Evolutionary conservation across 2,888 invertebrate species (phyloP), one percentile per base, ranked within the genome.

Genomic region (Eupithecia insigniata): DNA sequence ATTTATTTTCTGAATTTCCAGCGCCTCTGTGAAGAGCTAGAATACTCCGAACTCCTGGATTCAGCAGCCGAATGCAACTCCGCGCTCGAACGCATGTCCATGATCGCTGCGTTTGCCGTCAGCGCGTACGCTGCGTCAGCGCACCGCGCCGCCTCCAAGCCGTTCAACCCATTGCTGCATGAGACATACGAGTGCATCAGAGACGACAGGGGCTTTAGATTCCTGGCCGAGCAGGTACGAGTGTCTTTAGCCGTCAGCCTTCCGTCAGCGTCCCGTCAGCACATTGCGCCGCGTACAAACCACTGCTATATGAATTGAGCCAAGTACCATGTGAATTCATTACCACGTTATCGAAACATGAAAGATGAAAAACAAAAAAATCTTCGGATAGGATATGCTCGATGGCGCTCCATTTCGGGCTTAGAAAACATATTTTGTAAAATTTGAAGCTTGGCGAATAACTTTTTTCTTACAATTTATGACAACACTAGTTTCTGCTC

Each of bases 171-270:
- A 22, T 90, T 98, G 70, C 93, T 97, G 39, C 97, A 96, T 0
- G 98, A 98, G 94, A 97, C 97, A 0, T 98, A 96, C 88, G 98
- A 98, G 91, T 97, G 96, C 84, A 95, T 96, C 46, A 85, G 97
- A 1, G 96, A 96, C 79, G 98, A 98, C 83, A 95, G 96, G 82
- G 97, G 97, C 0, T 98, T 97, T 94, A 91, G 96, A 74, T 97
- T 97, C 86, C 85, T 97, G 7, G 96, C 97, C 0, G 98, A 98
- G 86, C 97, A 97, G 95, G 97, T 96, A 1, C 61, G 36, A 4
- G 16, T 16, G 18, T 46, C 46, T n/a, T 16, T 61, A 61, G 28
- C 28, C 7, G 28, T 60, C 6, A 26, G 26, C 26, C 6, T 55
- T 26, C 2, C 46, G 46, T 46, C 8, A 46, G 43, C 43, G 18